Base-by-base conservation (phyloP, 2,797 vertebrate species). In the Allochrocebus solatus region DNA sequence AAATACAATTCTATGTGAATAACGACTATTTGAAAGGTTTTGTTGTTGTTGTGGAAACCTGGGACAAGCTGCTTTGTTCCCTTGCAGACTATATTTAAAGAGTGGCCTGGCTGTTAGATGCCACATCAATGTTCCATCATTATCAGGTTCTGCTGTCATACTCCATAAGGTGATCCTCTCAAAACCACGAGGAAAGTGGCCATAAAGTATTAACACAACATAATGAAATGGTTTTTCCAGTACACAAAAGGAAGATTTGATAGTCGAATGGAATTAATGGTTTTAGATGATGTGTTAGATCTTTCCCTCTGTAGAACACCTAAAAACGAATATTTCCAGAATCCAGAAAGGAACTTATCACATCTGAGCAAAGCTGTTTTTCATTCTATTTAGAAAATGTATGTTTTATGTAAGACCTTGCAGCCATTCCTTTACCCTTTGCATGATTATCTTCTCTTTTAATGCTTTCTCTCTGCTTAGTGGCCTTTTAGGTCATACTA, bases 31-130 rank as follows among this genome's bases (percentile, higher is more conserved):
- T 67, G 64, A 80, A 96, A 87, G 59, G 43, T 24, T 92, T 53
- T 48, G 11, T 86, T 61, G 22, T 75, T 81, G 12, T 93, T 53
- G 28, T 81, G 7, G 33, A 86, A 95, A 96, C 91, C 28, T 61
- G 43, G 75, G 82, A 50, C 93, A 78, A 64, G 46, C 46, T 76
- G 81, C 93, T 90, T 78, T 96, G 85, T 88, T 53, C 83, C 50
- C 48, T 64, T 82, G 61, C 3, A 55, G 64, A 55, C 17, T 80
- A 53, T 81, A 22, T 55, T 93, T 82, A 93, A 84, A 92, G 53
- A 39, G 39, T 55, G 12, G 64, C 28, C 55, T 82, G 61, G 90
- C 24, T 94, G 39, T 82, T 48, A 41, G 9, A 30, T 30, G 74
- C 90, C 1, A 7, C 8, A 41, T 46, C 46, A 89, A 57, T 30